Evolutionary conservation across 2,888 invertebrate genomes (phyloP).

Genomic region (Orchesellides sinensis): DNA sequence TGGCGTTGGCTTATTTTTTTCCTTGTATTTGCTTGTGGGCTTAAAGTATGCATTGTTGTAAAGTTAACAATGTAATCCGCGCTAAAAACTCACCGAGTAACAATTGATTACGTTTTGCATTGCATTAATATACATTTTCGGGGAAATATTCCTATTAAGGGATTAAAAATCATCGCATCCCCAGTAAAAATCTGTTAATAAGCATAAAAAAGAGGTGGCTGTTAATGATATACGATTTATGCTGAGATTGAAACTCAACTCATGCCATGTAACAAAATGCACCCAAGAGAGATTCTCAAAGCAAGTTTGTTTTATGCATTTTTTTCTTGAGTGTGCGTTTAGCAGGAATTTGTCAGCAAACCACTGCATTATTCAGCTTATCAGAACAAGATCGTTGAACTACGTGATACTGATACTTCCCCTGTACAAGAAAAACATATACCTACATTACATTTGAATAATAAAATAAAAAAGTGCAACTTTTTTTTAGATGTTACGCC

Average conservation of each 20-base stretch:
- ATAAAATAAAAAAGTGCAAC: no score
- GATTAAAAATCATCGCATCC: background rate
- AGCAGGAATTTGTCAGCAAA: background rate
- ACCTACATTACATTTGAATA: background rate
- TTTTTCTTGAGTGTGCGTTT: background rate
- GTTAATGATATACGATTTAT: conserved; percentile 5
- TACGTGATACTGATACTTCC: no score
- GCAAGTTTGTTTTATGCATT: background rate
- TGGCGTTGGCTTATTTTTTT: background rate
- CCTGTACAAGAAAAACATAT: background rate
- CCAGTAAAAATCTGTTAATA: background rate
- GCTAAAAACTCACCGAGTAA: conserved; percentile 13
- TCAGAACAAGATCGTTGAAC: conserved; percentile 45
- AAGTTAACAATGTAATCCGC: background rate
- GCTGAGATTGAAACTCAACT: background rate
- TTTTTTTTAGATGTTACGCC: no score
- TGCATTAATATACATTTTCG: no score
- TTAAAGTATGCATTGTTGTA: background rate
- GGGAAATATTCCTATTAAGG: no score
- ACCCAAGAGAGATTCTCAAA: conserved; percentile 26
- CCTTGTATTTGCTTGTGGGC: conserved; percentile 3
- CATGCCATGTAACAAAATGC: conserved; percentile 5
- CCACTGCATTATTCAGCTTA: background rate
- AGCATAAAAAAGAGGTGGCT: background rate
- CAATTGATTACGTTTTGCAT: background rate